A percentile compares a stretch with the other conserved stretches of the same genome.
These are phyloP conservation scores for Xiphophorus hellerii DNA, from an alignment of 2,113 vertebrate species.

Conservation along the genomic window DNA sequence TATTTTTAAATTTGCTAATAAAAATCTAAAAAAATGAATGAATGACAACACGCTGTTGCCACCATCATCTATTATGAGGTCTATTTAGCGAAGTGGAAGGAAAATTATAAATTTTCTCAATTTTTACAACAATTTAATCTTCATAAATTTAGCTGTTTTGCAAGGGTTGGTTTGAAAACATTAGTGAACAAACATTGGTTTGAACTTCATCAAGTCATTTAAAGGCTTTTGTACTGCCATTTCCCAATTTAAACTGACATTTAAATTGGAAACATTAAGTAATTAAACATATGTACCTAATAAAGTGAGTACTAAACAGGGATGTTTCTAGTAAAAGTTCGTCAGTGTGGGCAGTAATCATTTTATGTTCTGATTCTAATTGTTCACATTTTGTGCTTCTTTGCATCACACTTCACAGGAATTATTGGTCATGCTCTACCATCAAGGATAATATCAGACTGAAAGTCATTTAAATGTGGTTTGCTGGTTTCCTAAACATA, in stretches of 20 bases:
- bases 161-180: too few relatives aligned
- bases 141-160: background rate
- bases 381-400: background rate
- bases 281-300: too few relatives aligned
- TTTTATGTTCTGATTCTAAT: background rate
- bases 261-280: too few relatives aligned
- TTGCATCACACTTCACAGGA: background rate
- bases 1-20: too few relatives aligned
- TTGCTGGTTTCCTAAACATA: conserved; percentile 4
- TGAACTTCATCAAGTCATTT: too few relatives aligned
- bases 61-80: background rate
- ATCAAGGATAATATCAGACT: conserved; percentile 2
- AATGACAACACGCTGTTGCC: background rate
- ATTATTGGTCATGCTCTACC: background rate
- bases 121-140: too few relatives aligned
- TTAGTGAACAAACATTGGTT: too few relatives aligned
- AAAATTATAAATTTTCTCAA: too few relatives aligned
- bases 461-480: conserved; percentile 11
- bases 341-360: background rate
- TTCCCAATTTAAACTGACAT: too few relatives aligned
- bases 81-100: background rate
- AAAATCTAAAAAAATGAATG: background rate
- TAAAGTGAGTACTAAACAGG: too few relatives aligned
- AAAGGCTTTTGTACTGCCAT: too few relatives aligned
- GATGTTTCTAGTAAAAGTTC: background rate